Evolutionary conservation across 1,140 invertebrate species (phyloP), one percentile per base, ranked within the genome.

Genomic region (Whitmania pigra): DNA sequence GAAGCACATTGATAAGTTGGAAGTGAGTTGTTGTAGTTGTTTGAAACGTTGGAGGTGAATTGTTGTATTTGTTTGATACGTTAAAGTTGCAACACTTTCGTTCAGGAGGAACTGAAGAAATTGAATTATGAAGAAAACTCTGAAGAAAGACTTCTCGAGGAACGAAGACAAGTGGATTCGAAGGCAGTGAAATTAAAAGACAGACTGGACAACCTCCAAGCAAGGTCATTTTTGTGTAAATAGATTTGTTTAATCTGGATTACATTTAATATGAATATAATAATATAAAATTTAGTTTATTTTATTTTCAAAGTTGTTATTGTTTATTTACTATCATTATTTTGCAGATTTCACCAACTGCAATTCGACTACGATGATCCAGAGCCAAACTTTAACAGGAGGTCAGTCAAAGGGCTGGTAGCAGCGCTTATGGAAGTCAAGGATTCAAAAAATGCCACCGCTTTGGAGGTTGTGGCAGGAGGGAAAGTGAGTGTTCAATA

Each of bases 381-480:
- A 22, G 79, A 81, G 74, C 78, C 77, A 74, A 79, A 90, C 82
- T 97, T 97, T 81, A 87, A 93, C 79, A 80, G 85, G 7, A 80
- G 82, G 0, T 85, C 86, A 73, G 90, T 97, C 0, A 86, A 88
- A 77, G 95, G 95, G 36, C 84, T 91, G 22, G 87, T 93, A 4
- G 84, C 88, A 74, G 85, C 88, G 73, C 82, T 95, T 53, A 87
- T 98, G 27, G 85, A 85, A 69, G 83, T 95, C 0, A 87, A 86
- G 71, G 88, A 96, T 80, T 81, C 84, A n/a, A 82, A 79, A 49
- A 86, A 87, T 79, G 88, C 88, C 29, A 88, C 88, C 73, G 94
- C 94, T 20, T 80, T 98, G 40, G 91, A 94, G 79, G 88, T 89
- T 31, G 88, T 88, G 36, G 92, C 90, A 40, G 92, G 92, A n/a